Conservation (phyloP, 2,888 invertebrate species). For the Pollenia labialis region DNA sequence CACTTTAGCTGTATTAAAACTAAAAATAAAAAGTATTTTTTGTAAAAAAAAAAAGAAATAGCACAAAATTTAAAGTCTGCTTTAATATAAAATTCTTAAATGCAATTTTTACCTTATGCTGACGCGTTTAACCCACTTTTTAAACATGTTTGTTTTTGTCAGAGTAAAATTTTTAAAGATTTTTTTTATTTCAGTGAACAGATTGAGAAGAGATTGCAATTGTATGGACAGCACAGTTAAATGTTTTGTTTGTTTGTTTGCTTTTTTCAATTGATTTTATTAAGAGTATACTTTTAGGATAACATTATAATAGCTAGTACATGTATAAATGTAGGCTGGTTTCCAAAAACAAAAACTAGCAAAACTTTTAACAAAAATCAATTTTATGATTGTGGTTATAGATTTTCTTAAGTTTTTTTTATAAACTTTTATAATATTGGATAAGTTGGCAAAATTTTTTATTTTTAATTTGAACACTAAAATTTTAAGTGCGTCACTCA, state of each 20-base stretch:
- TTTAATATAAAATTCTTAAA: neutral
- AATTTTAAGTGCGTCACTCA: constrained; percentile 55
- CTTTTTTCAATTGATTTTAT: constrained; percentile 57
- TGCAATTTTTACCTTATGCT: constrained; percentile 81
- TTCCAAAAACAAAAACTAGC: constrained; percentile 12
- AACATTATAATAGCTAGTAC: constrained; percentile 17
- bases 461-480: constrained; percentile 17
- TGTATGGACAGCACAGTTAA: constrained; percentile 18
- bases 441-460: neutral
- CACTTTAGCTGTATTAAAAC: neutral
- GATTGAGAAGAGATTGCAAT: constrained; percentile 35
- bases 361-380: constrained; percentile 33
- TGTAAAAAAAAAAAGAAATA: neutral
- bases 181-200: neutral
- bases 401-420: constrained; percentile 1
- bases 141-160: constrained; percentile 78
- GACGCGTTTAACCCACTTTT: constrained; percentile 84
- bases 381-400: constrained; percentile 46
- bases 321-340: constrained; percentile 47
- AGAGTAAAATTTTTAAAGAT: neutral
- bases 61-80: neutral
- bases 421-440: neutral
- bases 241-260: constrained; percentile 23
- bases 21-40: neutral
- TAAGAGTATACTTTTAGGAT: constrained; percentile 56